These are phyloP conservation scores for Agriopis leucophaearia DNA, from an alignment of 2,888 invertebrate genomes.

Conservation along the genomic window DNA sequence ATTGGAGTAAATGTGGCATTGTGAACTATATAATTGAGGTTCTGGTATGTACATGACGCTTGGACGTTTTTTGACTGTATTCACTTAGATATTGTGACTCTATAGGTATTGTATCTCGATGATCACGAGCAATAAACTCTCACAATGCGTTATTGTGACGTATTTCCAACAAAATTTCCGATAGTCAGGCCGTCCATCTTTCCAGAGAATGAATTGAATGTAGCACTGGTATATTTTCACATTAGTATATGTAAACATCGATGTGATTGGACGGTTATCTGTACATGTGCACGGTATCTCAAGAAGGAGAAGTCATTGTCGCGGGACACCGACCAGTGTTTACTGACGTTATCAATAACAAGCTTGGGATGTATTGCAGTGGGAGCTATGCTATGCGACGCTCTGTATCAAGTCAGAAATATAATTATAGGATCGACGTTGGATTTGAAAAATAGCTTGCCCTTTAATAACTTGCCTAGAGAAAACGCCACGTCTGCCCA, in stretches of 20 bases:
- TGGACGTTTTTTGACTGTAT: too few relatives aligned
- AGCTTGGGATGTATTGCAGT: constrained; percentile 44
- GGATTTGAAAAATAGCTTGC: too few relatives aligned
- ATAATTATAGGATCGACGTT: too few relatives aligned
- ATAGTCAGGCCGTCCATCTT: not conserved
- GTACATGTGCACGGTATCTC: constrained; percentile 60
- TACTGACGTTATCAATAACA: constrained; percentile 83
- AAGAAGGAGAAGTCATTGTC: constrained; percentile 76
- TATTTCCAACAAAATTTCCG: not conserved
- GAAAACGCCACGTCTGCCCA: too few relatives aligned
- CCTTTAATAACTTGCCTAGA: too few relatives aligned
- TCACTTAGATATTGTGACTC: too few relatives aligned
- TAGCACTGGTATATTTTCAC: constrained; percentile 26
- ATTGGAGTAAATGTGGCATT: too few relatives aligned
- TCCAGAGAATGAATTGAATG: constrained; percentile 29
- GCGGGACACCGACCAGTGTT: constrained; percentile 77
- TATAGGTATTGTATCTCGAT: too few relatives aligned
- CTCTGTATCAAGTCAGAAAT: not conserved
- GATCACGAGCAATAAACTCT: too few relatives aligned
- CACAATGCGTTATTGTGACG: too few relatives aligned
- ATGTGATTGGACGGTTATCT: constrained; percentile 71
- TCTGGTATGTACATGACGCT: too few relatives aligned
- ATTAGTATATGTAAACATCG: constrained; percentile 46
- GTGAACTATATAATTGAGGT: too few relatives aligned
- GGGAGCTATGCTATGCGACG: constrained; percentile 48